Evolutionary conservation across 2,113 vertebrate species (phyloP), one percentile per base, ranked within the genome.

Genomic region (Tapirus terrestris): DNA sequence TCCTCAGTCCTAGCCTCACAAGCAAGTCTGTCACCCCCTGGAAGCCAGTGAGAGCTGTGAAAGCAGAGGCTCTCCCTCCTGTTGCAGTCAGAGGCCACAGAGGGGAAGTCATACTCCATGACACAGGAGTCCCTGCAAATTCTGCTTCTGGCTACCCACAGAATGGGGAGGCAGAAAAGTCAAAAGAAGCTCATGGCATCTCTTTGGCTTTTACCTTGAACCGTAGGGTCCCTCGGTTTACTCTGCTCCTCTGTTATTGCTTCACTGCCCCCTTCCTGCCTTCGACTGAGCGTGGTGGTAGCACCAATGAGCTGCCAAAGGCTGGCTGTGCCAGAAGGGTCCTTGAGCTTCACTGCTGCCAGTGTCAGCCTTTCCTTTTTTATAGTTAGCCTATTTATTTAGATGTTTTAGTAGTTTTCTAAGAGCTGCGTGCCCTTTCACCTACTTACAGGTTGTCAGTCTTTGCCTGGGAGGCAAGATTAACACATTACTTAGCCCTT

Each of bases 361-460:
- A 89, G 0, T 39, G 58, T 65, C 88, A 60, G 21, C 17, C 53
- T 91, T 91, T 80, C 31, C n/a, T 77, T 82, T 93, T 80, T 88
- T 33, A 65, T 76, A 60, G 81, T 70, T 84, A 60, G 65, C 51
- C 85, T 86, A 58, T 56, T 75, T 70, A 88, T 91, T 97, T 91
- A 85, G 83, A 87, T 95, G 73, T 68, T 76, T 96, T 43, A 76
- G 29, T 85, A 97, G 89, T 99, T 98, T 98, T 68, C 1, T 89
- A 98, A 98, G 96, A 98, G 53, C 94, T 39, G 0, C 18, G 8
- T 98, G 97, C n/a, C 98, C 98, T 99, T 99, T 99, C 97, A 95
- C 98, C 97, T 88, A 98, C 94, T 98, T 98, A 61, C 88, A 98
- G 97, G 97, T 98, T 98, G 96, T 97, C 96, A n/a, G 82, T 94